Conservation (phyloP, 2,113 vertebrate species). For the Cheilinus undulatus region DNA sequence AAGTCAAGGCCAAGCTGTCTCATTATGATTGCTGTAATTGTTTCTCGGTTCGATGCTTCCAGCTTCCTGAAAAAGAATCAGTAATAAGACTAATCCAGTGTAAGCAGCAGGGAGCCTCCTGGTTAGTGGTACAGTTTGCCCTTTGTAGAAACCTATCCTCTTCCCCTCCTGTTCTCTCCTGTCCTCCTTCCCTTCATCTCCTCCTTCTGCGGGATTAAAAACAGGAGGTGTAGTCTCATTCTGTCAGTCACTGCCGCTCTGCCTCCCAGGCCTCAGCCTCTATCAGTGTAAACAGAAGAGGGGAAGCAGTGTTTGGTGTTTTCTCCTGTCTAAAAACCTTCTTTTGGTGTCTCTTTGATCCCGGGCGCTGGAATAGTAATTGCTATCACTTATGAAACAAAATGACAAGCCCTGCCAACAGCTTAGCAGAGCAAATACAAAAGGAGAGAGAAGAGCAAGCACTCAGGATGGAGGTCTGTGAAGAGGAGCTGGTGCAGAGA, state of each 20-base stretch:
- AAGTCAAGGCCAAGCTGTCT: slow-evolving; percentile 50
- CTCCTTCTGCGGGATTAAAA: slow-evolving; percentile 53
- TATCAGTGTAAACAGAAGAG: slow-evolving; percentile 77
- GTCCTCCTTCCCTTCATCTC: not conserved
- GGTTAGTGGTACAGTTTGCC: slow-evolving; percentile 56
- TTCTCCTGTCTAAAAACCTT: slow-evolving; percentile 67
- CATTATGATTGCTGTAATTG: slow-evolving; percentile 44
- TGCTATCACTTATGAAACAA: slow-evolving; percentile 74
- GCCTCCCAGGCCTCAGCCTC: slow-evolving; percentile 63
- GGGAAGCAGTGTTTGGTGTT: slow-evolving; percentile 62
- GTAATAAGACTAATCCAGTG: slow-evolving; percentile 73
- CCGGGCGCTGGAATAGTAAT: slow-evolving; percentile 67
- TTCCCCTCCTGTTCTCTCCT: not conserved
- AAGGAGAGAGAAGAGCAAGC: slow-evolving; percentile 18
- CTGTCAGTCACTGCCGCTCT: slow-evolving; percentile 69
- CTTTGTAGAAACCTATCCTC: slow-evolving; percentile 31
- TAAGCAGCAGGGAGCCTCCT: slow-evolving; percentile 57
- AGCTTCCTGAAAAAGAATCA: slow-evolving; percentile 65
- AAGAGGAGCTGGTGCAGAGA: not conserved
- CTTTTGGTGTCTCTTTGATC: slow-evolving; percentile 78
- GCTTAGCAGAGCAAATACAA: slow-evolving; percentile 65
- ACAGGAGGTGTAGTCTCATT: slow-evolving; percentile 73
- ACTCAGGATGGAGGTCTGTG: slow-evolving; percentile 25
- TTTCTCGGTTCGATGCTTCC: slow-evolving; percentile 53
- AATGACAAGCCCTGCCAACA: slow-evolving; percentile 68